Evolutionary conservation across 2,888 invertebrate species (phyloP).

Genomic region (Prenolepis imparis): DNA sequence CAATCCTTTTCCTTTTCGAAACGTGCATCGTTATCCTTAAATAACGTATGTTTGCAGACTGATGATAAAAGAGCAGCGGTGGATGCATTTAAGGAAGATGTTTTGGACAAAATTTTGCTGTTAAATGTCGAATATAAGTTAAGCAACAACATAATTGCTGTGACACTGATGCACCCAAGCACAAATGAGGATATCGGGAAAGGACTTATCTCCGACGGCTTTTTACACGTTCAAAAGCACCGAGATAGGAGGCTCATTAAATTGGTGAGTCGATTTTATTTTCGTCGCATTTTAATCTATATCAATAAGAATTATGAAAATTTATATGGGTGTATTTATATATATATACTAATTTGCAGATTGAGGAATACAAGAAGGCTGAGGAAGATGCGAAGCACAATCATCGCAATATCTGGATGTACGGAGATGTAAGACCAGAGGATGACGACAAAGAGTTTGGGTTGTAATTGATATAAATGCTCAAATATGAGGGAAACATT

Average conservation of each 20-base stretch:
- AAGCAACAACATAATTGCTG: conserved; percentile 87
- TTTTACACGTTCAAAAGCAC: conserved; percentile 92
- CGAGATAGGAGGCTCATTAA: conserved; percentile 94
- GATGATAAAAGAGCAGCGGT: conserved; percentile 93
- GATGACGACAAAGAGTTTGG: conserved; percentile 93
- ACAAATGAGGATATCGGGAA: conserved; percentile 91
- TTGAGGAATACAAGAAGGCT: conserved; percentile 93
- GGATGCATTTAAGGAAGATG: conserved; percentile 88
- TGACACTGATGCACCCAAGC: conserved; percentile 88
- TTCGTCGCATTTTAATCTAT: background rate
- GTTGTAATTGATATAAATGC: conserved; percentile 66
- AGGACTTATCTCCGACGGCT: conserved; percentile 94
- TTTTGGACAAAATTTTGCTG: conserved; percentile 91
- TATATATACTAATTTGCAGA: conserved; percentile 83
- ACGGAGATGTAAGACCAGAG: conserved; percentile 97
- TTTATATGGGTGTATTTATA: conserved; percentile 14
- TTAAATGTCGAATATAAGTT: conserved; percentile 94
- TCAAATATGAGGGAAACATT: conserved; percentile 64
- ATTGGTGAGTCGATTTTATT: conserved; percentile 87
- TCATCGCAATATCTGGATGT: conserved; percentile 97
- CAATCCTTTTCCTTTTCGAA: background rate
- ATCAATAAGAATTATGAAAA: background rate
- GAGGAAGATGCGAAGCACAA: conserved; percentile 95
- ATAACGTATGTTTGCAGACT: conserved; percentile 83
- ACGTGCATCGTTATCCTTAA: background rate